Conservation (phyloP, 1,140 invertebrate species). For the Ceratina calcarata region DNA sequence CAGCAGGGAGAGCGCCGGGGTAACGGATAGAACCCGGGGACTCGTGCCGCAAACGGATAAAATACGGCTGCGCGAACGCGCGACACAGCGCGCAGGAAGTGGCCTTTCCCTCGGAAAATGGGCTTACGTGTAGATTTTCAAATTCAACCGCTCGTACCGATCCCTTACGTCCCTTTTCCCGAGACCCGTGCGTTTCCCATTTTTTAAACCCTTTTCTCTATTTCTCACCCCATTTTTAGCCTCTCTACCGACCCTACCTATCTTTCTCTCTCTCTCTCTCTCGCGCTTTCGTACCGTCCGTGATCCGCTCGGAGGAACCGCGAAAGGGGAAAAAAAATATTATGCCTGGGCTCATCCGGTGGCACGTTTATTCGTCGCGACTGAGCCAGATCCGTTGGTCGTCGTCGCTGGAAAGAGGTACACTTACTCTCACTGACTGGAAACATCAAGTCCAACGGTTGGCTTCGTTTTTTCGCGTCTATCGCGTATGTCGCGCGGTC, state of each 20-base stretch:
- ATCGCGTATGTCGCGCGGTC: neutral
- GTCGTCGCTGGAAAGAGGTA: conserved; percentile 2
- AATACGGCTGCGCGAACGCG: conserved; percentile 53
- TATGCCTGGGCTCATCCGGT: conserved; percentile 23
- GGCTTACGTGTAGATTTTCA: conserved; percentile 54
- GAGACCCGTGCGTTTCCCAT: neutral
- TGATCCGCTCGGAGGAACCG: neutral
- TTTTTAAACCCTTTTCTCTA: neutral
- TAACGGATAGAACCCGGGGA: conserved; percentile 15
- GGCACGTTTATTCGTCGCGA: conserved; percentile 10
- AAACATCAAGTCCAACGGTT: conserved; percentile 17
- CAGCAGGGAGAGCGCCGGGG: neutral
- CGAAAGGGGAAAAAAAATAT: conserved; percentile 45
- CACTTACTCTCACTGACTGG: conserved; percentile 26
- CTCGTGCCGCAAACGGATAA: conserved; percentile 58
- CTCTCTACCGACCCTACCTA: neutral
- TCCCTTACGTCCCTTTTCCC: neutral
- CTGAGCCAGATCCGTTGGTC: conserved; percentile 17
- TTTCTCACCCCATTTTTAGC: neutral
- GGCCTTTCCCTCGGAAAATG: conserved; percentile 59
- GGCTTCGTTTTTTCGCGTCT: neutral
- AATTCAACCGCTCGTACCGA: conserved; percentile 44
- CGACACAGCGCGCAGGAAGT: conserved; percentile 54
- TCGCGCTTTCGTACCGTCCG: no score
- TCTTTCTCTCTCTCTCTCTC: neutral